Evolutionary conservation across 2,113 vertebrate species (phyloP), one percentile per base, ranked within the genome.

Genomic region (Maylandia zebra): DNA sequence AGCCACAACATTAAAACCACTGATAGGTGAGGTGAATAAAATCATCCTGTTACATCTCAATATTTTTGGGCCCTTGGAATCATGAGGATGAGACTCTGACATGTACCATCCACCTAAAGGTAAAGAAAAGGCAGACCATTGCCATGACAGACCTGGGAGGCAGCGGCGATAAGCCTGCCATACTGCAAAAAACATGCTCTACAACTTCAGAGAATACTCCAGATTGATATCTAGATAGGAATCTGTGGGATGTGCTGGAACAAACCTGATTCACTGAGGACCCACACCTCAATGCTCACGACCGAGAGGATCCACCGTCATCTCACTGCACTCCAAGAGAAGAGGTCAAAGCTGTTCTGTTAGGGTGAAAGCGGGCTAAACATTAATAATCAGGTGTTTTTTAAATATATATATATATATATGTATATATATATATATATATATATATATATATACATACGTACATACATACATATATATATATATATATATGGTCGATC

Each of bases 381-480:
- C 22, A 74, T 27, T 27, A 4, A 71, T 71, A 14, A 22, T 11
- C 32, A 66, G 17, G 32, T 64, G 4, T 1, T 5, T 38, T n/a
- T n/a, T n/a, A n/a, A n/a, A 0, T 53, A 1, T 11, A 55, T 6
- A n/a, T 52, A 2, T 17, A 8, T 17, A 8, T 48, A 48, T 17
- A 48, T 48, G 0, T 48, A 17, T 17, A 48, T 48, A 3, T 3
- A 48, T 4, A 48, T 48, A 16, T 4, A 16, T 4, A 7, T 4
- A 45, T 7, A 14, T 7, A 5, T 9, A 48, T 48, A 8, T 7
- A 45, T 8, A 11, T 5, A 38, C 4, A 9, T 10, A 43, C 6
- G 2, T 9, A 24, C 3, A 55, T 8, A 41, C 16, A 3, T 2
- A 5, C 5, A 3, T 0, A 53, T 2, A 53, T 0, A 55, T 12